Conservation (phyloP, 53 echinoderm and acorn worm species). For the Antedon mediterranea region DNA sequence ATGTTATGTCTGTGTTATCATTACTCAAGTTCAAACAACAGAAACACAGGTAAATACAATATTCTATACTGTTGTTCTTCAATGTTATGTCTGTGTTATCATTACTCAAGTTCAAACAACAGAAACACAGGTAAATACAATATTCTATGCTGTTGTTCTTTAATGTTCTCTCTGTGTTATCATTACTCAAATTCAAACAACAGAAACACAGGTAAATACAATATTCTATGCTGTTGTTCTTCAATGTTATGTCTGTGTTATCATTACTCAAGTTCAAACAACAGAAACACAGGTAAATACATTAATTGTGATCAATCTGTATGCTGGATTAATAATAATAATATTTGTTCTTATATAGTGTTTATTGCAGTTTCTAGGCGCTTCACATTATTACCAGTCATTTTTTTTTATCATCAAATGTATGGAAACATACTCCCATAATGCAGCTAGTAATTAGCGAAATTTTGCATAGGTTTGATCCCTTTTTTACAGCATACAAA, state of each 20-base stretch:
- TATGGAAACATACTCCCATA: too few relatives aligned
- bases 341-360: too few relatives aligned
- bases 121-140: conserved; percentile 39
- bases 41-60: conserved; percentile 40
- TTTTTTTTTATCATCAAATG: too few relatives aligned
- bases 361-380: too few relatives aligned
- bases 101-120: conserved; percentile 47
- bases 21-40: conserved; percentile 49
- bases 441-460: too few relatives aligned
- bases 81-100: conserved; percentile 32
- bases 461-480: too few relatives aligned
- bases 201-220: conserved; percentile 38
- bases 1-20: conserved; percentile 32
- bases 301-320: too few relatives aligned
- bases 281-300: conserved; percentile 36
- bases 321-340: too few relatives aligned
- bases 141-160: conserved; percentile 64
- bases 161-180: conserved; percentile 31
- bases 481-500: too few relatives aligned
- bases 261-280: conserved; percentile 54
- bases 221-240: conserved; percentile 64
- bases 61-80: conserved; percentile 63
- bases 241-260: conserved; percentile 31
- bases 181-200: conserved; percentile 51
- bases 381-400: too few relatives aligned